These are phyloP conservation scores for Incurvaria masculella DNA, from an alignment of 2,888 invertebrate genomes.

Conservation along the genomic window DNA sequence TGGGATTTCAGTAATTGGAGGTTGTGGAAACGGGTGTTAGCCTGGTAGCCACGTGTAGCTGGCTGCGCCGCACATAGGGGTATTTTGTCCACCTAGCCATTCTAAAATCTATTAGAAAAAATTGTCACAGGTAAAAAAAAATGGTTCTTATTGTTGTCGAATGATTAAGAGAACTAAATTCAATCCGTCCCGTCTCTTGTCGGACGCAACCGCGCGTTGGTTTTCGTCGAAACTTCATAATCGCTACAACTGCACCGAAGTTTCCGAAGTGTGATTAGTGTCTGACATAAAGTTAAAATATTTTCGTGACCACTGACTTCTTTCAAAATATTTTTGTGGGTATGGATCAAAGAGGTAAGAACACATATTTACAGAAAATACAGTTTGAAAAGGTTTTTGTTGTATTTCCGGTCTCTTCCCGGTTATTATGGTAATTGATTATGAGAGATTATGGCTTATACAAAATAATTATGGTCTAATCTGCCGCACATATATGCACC, in stretches of 20 bases:
- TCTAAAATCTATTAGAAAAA: slow-evolving; percentile 1
- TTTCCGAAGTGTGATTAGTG: not conserved
- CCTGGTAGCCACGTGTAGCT: too few species aligned
- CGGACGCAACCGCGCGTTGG: not conserved
- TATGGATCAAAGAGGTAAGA: slow-evolving; percentile 4
- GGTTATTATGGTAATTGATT: slow-evolving; percentile 2
- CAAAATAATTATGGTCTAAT: too few species aligned
- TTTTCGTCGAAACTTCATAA: slow-evolving; percentile 1
- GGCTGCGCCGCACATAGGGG: slow-evolving; percentile 4
- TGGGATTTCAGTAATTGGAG: too few species aligned
- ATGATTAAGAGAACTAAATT: slow-evolving; percentile 2
- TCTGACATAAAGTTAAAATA: slow-evolving; percentile 1
- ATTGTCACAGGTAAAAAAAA: slow-evolving; percentile 5
- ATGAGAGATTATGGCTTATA: not conserved
- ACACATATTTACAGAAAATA: slow-evolving; percentile 1
- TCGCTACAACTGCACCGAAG: slow-evolving; percentile 2
- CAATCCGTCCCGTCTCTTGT: slow-evolving; percentile 2
- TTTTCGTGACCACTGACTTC: not conserved
- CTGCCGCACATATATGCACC: not conserved
- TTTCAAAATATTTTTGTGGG: slow-evolving; percentile 2
- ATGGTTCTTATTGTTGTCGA: slow-evolving; percentile 2
- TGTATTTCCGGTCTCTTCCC: slow-evolving; percentile 5
- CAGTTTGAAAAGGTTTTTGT: slow-evolving; percentile 5
- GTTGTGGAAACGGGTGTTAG: too few species aligned
- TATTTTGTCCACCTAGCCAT: slow-evolving; percentile 3